phyloP scores from a whole-genome alignment of 2,888 invertebrate species.

The Chalcosyrphus nemorum region DNA sequence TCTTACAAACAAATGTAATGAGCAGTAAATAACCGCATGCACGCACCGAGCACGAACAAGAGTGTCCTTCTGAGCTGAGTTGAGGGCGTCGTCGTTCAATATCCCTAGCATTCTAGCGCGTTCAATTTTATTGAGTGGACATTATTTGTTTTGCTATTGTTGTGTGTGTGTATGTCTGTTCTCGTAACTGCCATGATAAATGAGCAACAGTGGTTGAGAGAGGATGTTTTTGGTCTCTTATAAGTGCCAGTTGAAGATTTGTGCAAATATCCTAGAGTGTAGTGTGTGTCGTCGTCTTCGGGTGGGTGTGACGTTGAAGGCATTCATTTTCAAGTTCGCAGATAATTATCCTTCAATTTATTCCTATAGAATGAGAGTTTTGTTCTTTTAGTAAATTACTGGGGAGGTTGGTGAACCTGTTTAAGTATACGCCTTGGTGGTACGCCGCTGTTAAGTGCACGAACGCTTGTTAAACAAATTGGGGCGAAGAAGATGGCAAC shows the following conservation, averaged over 20 bases:
- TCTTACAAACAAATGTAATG: constrained; percentile 24
- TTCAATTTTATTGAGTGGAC: constrained; percentile 50
- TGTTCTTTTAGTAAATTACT: constrained; percentile 1
- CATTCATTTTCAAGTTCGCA: constrained; percentile 41
- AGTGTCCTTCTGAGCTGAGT: not conserved
- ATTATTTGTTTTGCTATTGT: constrained; percentile 46
- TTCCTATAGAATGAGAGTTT: constrained; percentile 32
- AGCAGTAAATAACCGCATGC: constrained; percentile 9
- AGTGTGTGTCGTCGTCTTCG: not conserved
- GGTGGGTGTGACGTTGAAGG: constrained; percentile 5
- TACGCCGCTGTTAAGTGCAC: constrained; percentile 26
- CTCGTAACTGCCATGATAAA: constrained; percentile 33
- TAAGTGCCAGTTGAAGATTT: constrained; percentile 20
- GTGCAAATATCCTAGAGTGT: constrained; percentile 11
- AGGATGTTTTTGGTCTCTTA: not conserved
- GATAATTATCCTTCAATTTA: constrained; percentile 60
- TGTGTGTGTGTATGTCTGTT: not conserved
- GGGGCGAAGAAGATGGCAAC: constrained; percentile 41
- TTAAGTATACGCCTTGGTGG: constrained; percentile 43
- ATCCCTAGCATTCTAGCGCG: constrained; percentile 16
- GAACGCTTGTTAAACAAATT: constrained; percentile 59
- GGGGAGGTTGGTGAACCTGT: constrained; percentile 8
- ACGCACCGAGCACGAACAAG: not conserved
- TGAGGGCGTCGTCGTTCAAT: constrained; percentile 35
- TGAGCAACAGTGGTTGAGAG: constrained; percentile 34